Conservation (phyloP, 2,888 invertebrate genomes). For the Nipponacmea schrenckii region DNA sequence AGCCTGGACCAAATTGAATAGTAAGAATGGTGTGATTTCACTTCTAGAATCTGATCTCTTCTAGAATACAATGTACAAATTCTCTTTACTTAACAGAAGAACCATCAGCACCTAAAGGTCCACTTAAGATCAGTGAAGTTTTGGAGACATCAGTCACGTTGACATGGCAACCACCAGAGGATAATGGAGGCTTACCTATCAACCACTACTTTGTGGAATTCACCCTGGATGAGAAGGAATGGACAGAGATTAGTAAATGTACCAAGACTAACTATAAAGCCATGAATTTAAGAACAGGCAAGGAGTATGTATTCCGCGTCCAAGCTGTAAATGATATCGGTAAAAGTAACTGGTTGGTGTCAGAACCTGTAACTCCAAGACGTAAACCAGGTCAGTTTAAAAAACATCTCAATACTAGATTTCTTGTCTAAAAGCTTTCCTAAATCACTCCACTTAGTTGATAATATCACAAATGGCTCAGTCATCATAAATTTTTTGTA, state of each 20-base stretch:
- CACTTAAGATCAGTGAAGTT: slow-evolving; percentile 74
- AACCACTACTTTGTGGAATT: slow-evolving; percentile 45
- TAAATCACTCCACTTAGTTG: too few relatives aligned
- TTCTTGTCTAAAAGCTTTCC: too few relatives aligned
- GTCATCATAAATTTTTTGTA: too few relatives aligned
- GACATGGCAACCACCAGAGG: slow-evolving; percentile 52
- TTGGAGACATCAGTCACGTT: slow-evolving; percentile 66
- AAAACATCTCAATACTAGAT: background rate
- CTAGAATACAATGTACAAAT: background rate
- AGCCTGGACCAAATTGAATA: too few relatives aligned
- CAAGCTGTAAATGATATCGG: slow-evolving; percentile 52
- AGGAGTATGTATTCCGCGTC: slow-evolving; percentile 54
- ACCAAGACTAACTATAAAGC: slow-evolving; percentile 39
- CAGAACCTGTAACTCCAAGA: slow-evolving; percentile 44
- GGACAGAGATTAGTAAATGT: slow-evolving; percentile 25
- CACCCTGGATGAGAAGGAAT: slow-evolving; percentile 25
- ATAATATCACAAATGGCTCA: too few relatives aligned
- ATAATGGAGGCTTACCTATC: slow-evolving; percentile 56
- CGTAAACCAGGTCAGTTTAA: slow-evolving; percentile 75
- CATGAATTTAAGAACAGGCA: slow-evolving; percentile 74
- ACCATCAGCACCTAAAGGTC: slow-evolving; percentile 59
- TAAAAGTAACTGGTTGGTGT: slow-evolving; percentile 45
- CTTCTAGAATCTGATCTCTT: too few relatives aligned
- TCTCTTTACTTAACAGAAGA: slow-evolving; percentile 40
- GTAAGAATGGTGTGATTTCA: too few relatives aligned